These are phyloP conservation scores for Cydia amplana DNA, from an alignment of 1,140 invertebrate genomes.

Conservation along the genomic window DNA sequence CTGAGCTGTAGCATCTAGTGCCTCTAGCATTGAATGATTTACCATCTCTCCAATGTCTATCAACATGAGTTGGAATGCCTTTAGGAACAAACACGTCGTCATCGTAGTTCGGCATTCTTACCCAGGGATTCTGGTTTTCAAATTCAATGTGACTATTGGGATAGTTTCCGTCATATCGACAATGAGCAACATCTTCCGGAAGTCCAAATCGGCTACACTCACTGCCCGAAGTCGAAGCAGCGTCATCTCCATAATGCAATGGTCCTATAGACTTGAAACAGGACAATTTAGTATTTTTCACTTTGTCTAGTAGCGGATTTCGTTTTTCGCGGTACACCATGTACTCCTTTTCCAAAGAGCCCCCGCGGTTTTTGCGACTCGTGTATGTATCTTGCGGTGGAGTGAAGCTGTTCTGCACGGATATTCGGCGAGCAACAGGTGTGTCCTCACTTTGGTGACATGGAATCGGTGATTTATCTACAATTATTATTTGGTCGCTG, in stretches of 20 bases:
- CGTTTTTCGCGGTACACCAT: conserved; percentile 81
- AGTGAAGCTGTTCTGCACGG: conserved; percentile 69
- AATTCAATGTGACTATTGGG: conserved; percentile 70
- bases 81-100: conserved; percentile 75
- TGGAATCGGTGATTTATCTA: conserved; percentile 78
- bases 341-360: conserved; percentile 78
- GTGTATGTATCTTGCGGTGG: conserved; percentile 66
- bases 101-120: conserved; percentile 74
- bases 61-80: conserved; percentile 56
- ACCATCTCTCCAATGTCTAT: conserved; percentile 66
- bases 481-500: conserved; percentile 80
- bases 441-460: conserved; percentile 65
- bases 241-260: conserved; percentile 72
- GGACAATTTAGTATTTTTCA: conserved; percentile 85
- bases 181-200: conserved; percentile 74
- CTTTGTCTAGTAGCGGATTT: conserved; percentile 85
- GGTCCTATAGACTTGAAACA: conserved; percentile 82
- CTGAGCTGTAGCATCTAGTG: conserved; percentile 76
- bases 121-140: conserved; percentile 76
- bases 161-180: conserved; percentile 64
- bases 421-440: conserved; percentile 68
- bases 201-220: conserved; percentile 80
- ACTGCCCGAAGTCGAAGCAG: conserved; percentile 75
- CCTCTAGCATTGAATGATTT: conserved; percentile 68
- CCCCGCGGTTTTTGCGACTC: conserved; percentile 74